A percentile compares a stretch with the other conserved stretches of the same genome.
Evolutionary conservation across 2,888 invertebrate genomes (phyloP).

Genomic region (Nephrotoma flavescens): DNA sequence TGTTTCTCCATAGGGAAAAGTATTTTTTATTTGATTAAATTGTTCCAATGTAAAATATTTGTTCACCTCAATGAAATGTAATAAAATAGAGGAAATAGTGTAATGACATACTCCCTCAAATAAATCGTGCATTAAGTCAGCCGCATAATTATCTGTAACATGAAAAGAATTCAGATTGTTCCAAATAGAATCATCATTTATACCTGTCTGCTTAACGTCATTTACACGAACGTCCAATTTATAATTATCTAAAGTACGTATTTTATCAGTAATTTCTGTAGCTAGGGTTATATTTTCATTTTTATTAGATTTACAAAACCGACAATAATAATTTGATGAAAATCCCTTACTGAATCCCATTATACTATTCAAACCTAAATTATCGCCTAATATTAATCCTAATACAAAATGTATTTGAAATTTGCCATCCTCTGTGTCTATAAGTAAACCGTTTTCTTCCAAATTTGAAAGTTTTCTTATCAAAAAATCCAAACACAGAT

Average conservation of each 20-base stretch:
- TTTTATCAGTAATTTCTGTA: constrained; percentile 10
- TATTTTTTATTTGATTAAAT: constrained; percentile 5
- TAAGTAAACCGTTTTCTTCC: constrained; percentile 13
- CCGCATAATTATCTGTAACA: not conserved
- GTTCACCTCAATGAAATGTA: not conserved
- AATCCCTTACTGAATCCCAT: constrained; percentile 13
- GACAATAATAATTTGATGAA: constrained; percentile 15
- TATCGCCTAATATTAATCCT: constrained; percentile 12
- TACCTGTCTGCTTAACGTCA: not conserved
- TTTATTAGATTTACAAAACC: constrained; percentile 16
- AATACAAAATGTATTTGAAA: constrained; percentile 10
- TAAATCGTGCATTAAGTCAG: not conserved
- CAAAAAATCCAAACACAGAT: constrained; percentile 14
- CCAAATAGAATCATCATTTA: no score
- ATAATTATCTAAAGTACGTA: constrained; percentile 15
- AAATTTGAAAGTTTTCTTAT: constrained; percentile 8
- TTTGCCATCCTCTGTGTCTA: constrained; percentile 8
- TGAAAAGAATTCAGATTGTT: not conserved
- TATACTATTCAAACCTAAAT: constrained; percentile 9
- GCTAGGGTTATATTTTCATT: constrained; percentile 10
- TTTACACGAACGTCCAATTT: constrained; percentile 8
- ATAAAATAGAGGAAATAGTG: not conserved
- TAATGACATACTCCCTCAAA: not conserved
- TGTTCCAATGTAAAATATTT: constrained; percentile 6
- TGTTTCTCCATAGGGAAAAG: not conserved